These are phyloP conservation scores for Serrognathus titanus DNA, from an alignment of 2,888 invertebrate species.

Conservation along the genomic window DNA sequence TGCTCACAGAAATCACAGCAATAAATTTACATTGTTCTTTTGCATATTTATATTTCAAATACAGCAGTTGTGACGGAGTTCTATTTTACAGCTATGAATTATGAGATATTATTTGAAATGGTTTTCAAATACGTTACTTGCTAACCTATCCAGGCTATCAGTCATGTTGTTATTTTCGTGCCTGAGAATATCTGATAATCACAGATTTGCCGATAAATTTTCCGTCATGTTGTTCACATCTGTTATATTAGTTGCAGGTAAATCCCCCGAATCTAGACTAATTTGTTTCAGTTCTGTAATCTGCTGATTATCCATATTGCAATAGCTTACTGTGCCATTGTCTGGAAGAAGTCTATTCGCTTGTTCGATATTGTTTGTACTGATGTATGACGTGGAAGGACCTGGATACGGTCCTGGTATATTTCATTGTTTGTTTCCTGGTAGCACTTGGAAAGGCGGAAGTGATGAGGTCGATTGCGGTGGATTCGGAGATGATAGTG, in stretches of 20 bases:
- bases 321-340: constrained; percentile 32
- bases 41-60: too few relatives aligned
- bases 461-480: constrained; percentile 1
- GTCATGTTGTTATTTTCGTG: constrained; percentile 48
- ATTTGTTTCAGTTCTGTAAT: constrained; percentile 41
- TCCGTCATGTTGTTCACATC: constrained; percentile 49
- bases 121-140: constrained; percentile 48
- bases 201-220: constrained; percentile 50
- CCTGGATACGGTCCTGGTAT: constrained; percentile 3
- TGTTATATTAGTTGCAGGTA: constrained; percentile 32
- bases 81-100: neutral
- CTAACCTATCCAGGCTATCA: constrained; percentile 55
- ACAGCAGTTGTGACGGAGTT: too few relatives aligned
- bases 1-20: too few relatives aligned
- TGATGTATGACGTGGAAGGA: constrained; percentile 7
- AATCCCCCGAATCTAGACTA: constrained; percentile 46
- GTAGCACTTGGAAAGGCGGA: constrained; percentile 6
- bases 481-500: neutral
- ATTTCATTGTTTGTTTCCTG: neutral
- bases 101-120: constrained; percentile 1
- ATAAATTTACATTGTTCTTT: too few relatives aligned
- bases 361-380: neutral
- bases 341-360: constrained; percentile 16
- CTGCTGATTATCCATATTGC: constrained; percentile 52
- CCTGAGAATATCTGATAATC: constrained; percentile 45